Base-by-base conservation (phyloP, 2,888 invertebrate genomes). In the Glaucopsyche alexis region DNA sequence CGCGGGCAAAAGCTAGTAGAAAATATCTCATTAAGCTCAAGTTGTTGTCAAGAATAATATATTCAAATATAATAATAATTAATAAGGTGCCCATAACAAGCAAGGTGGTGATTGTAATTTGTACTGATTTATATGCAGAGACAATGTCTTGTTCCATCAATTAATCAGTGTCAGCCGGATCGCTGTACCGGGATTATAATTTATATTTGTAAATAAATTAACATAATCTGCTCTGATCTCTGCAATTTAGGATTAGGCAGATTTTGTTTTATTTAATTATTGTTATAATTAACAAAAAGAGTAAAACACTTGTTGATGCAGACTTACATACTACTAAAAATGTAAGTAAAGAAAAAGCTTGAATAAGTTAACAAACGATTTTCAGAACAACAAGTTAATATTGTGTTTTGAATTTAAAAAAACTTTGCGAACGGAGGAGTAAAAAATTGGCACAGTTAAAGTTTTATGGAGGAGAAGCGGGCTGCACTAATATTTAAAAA, bases 171-270 rank as follows among this genome's bases (percentile, higher is more conserved):
- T 47, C 69, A 69, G 45, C 29, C 60, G 72, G 72, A 29, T 47
- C 47, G 72, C 64, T 38, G 72, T 69, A 29, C 69, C 14, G 14
- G 45, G 14, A 47, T 72, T 72, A 64, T 72, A 64, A 72, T 72
- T 72, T 72, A 72, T 72, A 72, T 55, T 72, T 72, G 42, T 72
- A 72, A 71, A 75, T 45, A 60, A 69, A 49, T 69, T 69, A 47
- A 45, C 69, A 69, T 69, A 69, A 69, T 69, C 69, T 69, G 69
- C 13, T 49, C 47, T 67, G 19, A 67, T 67, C 45, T 67, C 29
- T 14, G 47, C 14, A 49, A 69, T 69, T 69, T 69, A 47, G 69
- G 49, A 69, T 49, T 69, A 47, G 8, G 49, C 14, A 14, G 13
- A 45, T 42, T 42, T 11, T 19, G 42, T 67, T 67, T 45, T 67